Evolutionary conservation across 2,113 vertebrate genomes (phyloP).

Genomic region (Myotis davidii): DNA sequence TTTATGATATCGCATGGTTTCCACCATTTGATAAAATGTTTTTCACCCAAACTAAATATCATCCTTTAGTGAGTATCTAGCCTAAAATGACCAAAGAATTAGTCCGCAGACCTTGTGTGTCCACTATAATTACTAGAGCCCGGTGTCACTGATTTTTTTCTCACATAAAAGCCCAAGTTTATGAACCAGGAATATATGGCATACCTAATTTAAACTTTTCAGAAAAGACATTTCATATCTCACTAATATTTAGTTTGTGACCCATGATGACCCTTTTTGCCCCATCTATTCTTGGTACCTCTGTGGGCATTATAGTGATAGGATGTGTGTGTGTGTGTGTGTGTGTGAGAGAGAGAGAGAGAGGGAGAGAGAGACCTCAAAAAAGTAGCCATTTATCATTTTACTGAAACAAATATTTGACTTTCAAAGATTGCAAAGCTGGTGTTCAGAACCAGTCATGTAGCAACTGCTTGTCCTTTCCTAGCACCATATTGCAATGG

Average conservation of each 20-base stretch:
- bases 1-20: not conserved
- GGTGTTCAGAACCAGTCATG: not conserved
- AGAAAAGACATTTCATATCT: not conserved
- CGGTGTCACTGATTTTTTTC: not conserved
- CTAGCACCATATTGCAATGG: not conserved
- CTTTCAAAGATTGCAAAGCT: not conserved
- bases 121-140: not conserved
- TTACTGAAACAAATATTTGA: conserved; percentile 29
- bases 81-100: not conserved
- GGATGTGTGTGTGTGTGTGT: not conserved
- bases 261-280: not conserved
- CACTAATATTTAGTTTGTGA: conserved; percentile 13
- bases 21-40: not conserved
- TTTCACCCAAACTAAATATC: not conserved
- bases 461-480: not conserved
- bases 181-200: not conserved
- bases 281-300: not conserved
- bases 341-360: not conserved
- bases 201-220: conserved; percentile 2
- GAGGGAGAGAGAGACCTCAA: not conserved
- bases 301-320: not conserved
- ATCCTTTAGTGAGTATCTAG: not conserved
- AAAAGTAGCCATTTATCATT: not conserved
- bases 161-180: not conserved
- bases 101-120: not conserved